Base-by-base conservation (phyloP, 2,888 invertebrate species). In the Drosophila siamana region DNA sequence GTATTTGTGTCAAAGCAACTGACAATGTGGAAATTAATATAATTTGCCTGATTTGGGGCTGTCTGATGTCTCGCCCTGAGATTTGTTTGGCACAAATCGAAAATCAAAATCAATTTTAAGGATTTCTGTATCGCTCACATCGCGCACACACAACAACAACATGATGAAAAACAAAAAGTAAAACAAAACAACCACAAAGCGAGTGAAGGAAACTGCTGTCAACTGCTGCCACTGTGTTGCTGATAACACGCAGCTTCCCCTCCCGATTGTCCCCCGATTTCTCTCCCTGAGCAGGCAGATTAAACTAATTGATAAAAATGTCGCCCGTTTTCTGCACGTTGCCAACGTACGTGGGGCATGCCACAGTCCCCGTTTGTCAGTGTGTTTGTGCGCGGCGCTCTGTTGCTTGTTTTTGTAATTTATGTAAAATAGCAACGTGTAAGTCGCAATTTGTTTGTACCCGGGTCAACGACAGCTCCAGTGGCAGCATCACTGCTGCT, bases 221-320 rank as follows among this genome's bases (percentile, higher is more conserved):
- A 83, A 75, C 83, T 76, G 84, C 63, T 69, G 78, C 66, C 77
- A 38, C 36, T 15, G 36, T 7, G 52, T n/a, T 54, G 67, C 38
- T 66, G 74, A 68, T 73, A 73, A 76, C 78, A 54, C 46, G 46
- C 56, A 38, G 46, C 11, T 36, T 56, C 24, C 13, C 30, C 28
- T 44, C 36, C 41, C 4, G 16, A 1, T 16, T n/a, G n/a, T n/a
- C 48, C 50, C 5, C 24, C 19, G 26, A 4, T n/a, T n/a, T n/a
- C 30, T 11, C 8, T 8, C 48, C 9, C 30, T 43, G 38, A 54
- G 50, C 48, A 48, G 61, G 70, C 69, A 86, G 86, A 84, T 88
- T 88, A 82, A 84, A 84, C 88, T 88, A 88, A 86, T 86, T 86
- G 86, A 86, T 86, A 86, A 88, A 88, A 86, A 84, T 88, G 86